These are phyloP conservation scores for Montifringilla adamsi DNA, from an alignment of 2,113 vertebrate species.

Conservation along the genomic window DNA sequence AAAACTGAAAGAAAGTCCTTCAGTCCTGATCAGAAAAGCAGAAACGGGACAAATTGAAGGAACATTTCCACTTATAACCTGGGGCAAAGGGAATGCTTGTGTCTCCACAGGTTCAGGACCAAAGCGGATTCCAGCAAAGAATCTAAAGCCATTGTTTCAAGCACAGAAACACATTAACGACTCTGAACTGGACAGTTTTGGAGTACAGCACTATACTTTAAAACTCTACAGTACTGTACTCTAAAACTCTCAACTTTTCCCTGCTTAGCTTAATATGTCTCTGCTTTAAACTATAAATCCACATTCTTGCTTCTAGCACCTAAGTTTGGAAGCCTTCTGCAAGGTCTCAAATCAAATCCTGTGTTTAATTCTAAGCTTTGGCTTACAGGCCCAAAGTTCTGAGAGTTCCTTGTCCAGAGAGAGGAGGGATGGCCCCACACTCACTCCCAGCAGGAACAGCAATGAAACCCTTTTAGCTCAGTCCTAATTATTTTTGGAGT, in stretches of 20 bases:
- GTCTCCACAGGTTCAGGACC: neutral
- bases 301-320: neutral
- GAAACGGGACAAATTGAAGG: neutral
- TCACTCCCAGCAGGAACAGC: neutral
- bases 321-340: neutral
- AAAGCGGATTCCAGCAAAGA: neutral
- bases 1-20: neutral
- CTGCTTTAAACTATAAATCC: neutral
- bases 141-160: neutral
- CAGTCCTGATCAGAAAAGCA: neutral
- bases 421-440: neutral
- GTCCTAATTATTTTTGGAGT: neutral
- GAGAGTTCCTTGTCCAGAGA: neutral
- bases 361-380: neutral
- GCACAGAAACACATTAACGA: neutral
- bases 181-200: neutral
- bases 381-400: neutral
- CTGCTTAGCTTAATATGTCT: neutral
- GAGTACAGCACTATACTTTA: neutral
- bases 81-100: neutral
- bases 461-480: accelerated
- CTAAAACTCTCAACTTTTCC: neutral
- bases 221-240: neutral
- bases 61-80: neutral
- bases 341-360: neutral